Base-by-base conservation (phyloP, 2,888 invertebrate genomes). In the Aricia artaxerxes region DNA sequence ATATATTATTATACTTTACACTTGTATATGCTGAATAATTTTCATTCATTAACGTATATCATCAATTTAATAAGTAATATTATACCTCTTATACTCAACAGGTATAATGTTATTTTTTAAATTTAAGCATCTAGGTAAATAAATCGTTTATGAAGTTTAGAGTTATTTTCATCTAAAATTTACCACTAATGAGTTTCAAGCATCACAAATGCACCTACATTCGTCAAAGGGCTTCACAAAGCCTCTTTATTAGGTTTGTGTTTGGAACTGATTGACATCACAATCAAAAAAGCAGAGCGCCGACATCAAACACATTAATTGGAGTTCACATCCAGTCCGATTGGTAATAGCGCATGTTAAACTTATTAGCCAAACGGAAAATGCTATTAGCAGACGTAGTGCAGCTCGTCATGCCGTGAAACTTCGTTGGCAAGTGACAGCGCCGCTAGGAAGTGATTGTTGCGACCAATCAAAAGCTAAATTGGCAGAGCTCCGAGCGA, bases 281-380 rank as follows among this genome's bases (percentile, higher is more conserved):
- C 91, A 90, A 90, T 89, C 88, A 87, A 87, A 88, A 89, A 94
- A 92, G 93, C 92, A 91, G 92, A 93, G 91, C 91, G 91, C 90
- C 89, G 90, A 92, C 89, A 89, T 90, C 89, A 91, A 92, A 90
- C 92, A 91, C 92, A 93, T 94, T 94, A 93, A 94, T 94, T 93
- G 94, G 82, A 81, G 87, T 87, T 89, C 90, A 87, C 90, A 88
- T 89, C 88, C 88, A 90, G 88, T 89, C 87, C 90, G 92, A 94
- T 94, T 94, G 94, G 92, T 94, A 94, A 94, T 94, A 93, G 92
- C 88, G 90, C 89, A 92, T 92, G 93, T 92, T 94, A 94, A 94
- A 92, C 94, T 93, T 92, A 94, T 94, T 94, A 94, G 90, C 89
- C 89, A 90, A 92, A 92, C 92, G 93, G 93, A 93, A 94, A 94